Evolutionary conservation across 2,113 vertebrate species (phyloP), one percentile per base, ranked within the genome.

Genomic region (Platysternon megacephalum): DNA sequence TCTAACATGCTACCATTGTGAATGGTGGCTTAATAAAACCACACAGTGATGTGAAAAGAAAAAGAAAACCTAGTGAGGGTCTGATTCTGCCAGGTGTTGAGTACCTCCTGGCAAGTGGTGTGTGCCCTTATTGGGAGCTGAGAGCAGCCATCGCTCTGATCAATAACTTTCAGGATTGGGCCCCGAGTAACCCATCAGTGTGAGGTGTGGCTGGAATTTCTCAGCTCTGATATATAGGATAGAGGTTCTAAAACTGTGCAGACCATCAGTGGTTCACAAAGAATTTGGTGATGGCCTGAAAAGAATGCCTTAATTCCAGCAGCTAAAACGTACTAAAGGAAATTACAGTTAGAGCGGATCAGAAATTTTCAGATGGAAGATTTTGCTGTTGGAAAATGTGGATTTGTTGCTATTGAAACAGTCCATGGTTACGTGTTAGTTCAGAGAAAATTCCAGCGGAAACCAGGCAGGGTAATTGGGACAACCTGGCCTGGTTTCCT

Each of bases 31-130:
- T 82, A n/a, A 61, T n/a, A 44, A 22, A 76, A 21, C 42, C 76
- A 44, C 79, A 85, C 58, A 52, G 51, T 61, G 48, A 32, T 29
- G 39, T 29, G 76, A 91, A 26, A 58, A 26, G 32, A 53, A 72
- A 74, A 2, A 0, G 0, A 35, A 44, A 58, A 21, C 56, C 85
- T 56, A 26, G 17, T 11, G 49, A 72, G 51, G 39, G 26, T 22
- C 72, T 49, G 51, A 35, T 21, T 93, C 48, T 48, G 29, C 79
- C 16, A 9, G 9, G 48, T 35, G 32, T 13, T 22, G 28, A 14
- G 44, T 48, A 78, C 4, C 14, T 21, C n/a, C 46, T 55, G 46
- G 21, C 16, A 74, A 51, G 51, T 61, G 76, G 44, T 61, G 4
- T 0, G 1, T 76, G 52, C 29, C 79, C 14, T 61, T 61, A 35